Evolutionary conservation across 2,113 vertebrate genomes (phyloP).

Genomic region (Otolemur garnettii): DNA sequence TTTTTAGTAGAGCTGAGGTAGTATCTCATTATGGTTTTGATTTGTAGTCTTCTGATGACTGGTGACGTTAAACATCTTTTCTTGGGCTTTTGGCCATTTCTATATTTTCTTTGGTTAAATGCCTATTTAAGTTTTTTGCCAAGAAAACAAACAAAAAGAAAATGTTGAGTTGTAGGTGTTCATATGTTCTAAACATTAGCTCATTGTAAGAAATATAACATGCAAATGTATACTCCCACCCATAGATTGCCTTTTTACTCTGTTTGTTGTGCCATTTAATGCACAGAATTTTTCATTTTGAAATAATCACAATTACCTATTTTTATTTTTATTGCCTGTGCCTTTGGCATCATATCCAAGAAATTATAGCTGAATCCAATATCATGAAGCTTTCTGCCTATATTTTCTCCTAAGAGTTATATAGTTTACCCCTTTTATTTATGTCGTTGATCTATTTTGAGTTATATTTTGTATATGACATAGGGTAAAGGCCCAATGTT

Average conservation of each 20-base stretch:
- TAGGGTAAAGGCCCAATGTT: background rate
- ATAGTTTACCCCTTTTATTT: background rate
- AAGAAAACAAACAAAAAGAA: no score
- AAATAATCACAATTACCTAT: background rate
- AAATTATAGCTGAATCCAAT: background rate
- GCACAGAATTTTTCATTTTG: background rate
- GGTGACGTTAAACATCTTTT: background rate
- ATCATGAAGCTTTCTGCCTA: background rate
- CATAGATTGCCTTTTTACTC: background rate
- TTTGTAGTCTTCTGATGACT: background rate
- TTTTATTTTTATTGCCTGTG: background rate
- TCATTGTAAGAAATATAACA: background rate
- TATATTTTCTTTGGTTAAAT: background rate
- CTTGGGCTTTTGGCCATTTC: background rate
- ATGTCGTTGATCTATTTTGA: background rate
- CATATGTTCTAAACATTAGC: background rate
- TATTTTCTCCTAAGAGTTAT: background rate
- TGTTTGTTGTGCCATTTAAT: background rate
- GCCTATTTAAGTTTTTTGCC: background rate
- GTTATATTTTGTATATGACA: background rate
- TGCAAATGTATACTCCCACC: background rate
- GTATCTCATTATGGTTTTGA: background rate
- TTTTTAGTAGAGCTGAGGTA: background rate
- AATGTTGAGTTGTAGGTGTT: background rate
- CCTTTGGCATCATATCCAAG: background rate